Base-by-base conservation (phyloP, 37 sponge, comb jelly and placozoan species). In the Mnemiopsis leidyi region DNA sequence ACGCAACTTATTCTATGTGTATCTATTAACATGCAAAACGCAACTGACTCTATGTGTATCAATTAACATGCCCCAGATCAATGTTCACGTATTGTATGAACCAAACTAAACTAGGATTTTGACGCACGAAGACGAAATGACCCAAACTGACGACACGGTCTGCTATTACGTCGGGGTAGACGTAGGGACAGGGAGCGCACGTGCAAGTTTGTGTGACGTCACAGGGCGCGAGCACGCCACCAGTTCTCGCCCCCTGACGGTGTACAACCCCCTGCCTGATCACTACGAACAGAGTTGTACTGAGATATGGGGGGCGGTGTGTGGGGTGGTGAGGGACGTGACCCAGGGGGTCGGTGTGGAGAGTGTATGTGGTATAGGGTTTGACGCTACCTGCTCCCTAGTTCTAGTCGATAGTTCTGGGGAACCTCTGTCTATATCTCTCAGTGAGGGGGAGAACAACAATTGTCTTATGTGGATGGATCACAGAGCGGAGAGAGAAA, bases 401-500 rank as follows among this genome's bases (percentile, higher is more conserved):
- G 96, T 93, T 32, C 95, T 93, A 2, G 83, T 96, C 23, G 96
- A 94, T 68, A 38, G 83, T 13, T 35, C 29, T 68, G 95, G 95
- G 0, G 28, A 93, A 23, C 96, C 97, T 36, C 92, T 96, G 16
- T 94, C 94, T 25, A 94, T 95, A 23, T 95, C 95, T 69, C 88
- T 73, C 16, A 35, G 93, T 32, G 31, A 34, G 3, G 93, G 94
- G 0, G 93, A 79, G 0, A n/a, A 93, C 0, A 92, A 94, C 34
- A 96, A 95, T 38, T 92, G 96, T 29, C 93, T 97, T 18, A 61
- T 96, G 83, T 97, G 97, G 97, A 94, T 94, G 79, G 97, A 97
- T 92, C 97, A 97, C 90, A 69, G 97, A 31, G 97, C 96, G 0
- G 68, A 92, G 39, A 37, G 38, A 30, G 95, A 97, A 38, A 93